A percentile compares a stretch with the other conserved stretches of the same genome.
These are phyloP conservation scores for Cabera pusaria DNA, from an alignment of 2,888 invertebrate genomes.

Conservation along the genomic window DNA sequence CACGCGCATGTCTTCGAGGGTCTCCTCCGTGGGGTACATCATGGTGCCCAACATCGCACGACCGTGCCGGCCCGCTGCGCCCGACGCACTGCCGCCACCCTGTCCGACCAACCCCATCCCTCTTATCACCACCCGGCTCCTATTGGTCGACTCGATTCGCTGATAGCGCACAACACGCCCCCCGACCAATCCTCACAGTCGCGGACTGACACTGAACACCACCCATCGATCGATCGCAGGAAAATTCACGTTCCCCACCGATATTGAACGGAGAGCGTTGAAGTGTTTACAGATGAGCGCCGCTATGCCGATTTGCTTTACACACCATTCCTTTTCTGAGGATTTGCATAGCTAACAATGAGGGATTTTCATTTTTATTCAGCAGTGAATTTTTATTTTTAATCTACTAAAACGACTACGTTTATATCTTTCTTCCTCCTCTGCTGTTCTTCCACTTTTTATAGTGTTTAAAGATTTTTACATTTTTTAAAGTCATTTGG, in stretches of 20 bases:
- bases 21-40: slow-evolving; percentile 76
- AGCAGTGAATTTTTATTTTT: slow-evolving; percentile 8
- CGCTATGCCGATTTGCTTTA: slow-evolving; percentile 45
- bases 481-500: no score
- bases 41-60: slow-evolving; percentile 75
- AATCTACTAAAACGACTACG: no score
- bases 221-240: slow-evolving; percentile 75
- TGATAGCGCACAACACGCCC: slow-evolving; percentile 79
- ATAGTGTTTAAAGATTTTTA: no score
- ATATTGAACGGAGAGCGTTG: slow-evolving; percentile 68
- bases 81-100: slow-evolving; percentile 72
- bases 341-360: slow-evolving; percentile 34
- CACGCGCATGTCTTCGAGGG: slow-evolving; percentile 85
- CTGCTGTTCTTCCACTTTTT: no score
- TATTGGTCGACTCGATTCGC: slow-evolving; percentile 60
- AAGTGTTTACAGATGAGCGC: slow-evolving; percentile 59
- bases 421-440: no score
- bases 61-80: slow-evolving; percentile 62
- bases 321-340: slow-evolving; percentile 39
- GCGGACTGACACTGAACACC: slow-evolving; percentile 45
- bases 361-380: slow-evolving; percentile 14
- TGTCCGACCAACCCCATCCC: slow-evolving; percentile 73
- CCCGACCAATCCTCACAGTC: slow-evolving; percentile 61
- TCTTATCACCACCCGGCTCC: slow-evolving; percentile 60
- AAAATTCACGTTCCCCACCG: slow-evolving; percentile 68